Evolutionary conservation across 2,113 vertebrate species (phyloP), one percentile per base, ranked within the genome.

Genomic region (Neotragus pygmaeus): DNA sequence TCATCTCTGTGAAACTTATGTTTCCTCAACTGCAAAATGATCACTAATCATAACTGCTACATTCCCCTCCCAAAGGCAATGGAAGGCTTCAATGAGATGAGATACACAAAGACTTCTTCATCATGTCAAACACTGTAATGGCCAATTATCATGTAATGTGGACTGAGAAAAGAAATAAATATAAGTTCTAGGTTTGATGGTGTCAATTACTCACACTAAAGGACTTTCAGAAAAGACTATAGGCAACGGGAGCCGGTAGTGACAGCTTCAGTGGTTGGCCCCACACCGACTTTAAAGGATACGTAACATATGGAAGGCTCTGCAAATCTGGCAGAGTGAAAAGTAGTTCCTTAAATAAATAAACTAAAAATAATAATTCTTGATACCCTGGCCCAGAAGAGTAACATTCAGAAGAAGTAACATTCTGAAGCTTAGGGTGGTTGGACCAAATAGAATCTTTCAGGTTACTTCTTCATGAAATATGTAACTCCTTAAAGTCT

Each of bases 281-380:
- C 27, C 85, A n/a, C 2, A 14, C 60, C 49, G 6, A 7, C 57
- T 87, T 91, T 33, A 13, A 75, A 94, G n/a, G 36, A 30, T 58
- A 17, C 90, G 43, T 23, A 88, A 88, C 84, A 55, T 55, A 36
- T 16, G n/a, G 51, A 80, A 94, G 47, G 45, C 30, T 64, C 12
- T 94, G 43, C 17, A 86, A 85, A 84, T 55, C 0, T 70, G 80
- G 47, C 66, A 47, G 36, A 13, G 36, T 91, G 45, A 95, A 88
- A 94, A 51, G 25, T 2, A 75, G 88, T 75, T 97, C 33, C 43
- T 86, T 57, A 95, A 85, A 82, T 62, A 93, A 75, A 27, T 27
- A 27, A 91, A 83, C 28, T 83, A 45, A 90, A 90, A 87, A 58
- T 58, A 27, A 3, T 57, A 53, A 77, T 73, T 94, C 62, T 78